Conservation (phyloP, 2,113 vertebrate species). For the Platysteira castanea region DNA sequence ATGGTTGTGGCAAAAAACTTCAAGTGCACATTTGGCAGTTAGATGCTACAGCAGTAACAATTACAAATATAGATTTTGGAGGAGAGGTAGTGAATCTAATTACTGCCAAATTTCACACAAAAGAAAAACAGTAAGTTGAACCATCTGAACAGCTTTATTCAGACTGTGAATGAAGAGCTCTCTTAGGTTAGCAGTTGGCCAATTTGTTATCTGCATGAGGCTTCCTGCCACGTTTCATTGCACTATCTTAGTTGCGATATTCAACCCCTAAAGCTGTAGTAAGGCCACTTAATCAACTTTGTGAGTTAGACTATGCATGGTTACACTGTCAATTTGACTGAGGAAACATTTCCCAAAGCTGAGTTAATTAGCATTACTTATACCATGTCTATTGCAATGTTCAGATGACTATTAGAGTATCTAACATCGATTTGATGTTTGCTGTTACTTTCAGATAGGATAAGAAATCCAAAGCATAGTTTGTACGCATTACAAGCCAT, state of each 20-base stretch:
- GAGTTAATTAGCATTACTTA: conserved; percentile 3
- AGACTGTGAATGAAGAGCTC: not conserved
- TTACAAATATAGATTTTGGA: not conserved
- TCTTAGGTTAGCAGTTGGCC: not conserved
- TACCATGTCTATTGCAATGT: not conserved
- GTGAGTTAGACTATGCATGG: not conserved
- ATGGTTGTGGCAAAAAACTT: not conserved
- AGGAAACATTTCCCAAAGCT: not conserved
- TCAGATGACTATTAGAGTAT: not conserved
- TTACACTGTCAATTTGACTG: not conserved
- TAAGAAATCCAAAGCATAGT: not conserved
- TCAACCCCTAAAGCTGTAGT: not conserved
- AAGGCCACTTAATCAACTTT: not conserved
- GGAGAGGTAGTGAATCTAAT: not conserved
- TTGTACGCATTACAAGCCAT: not conserved
- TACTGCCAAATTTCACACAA: not conserved
- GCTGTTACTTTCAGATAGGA: not conserved
- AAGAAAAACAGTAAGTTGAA: not conserved
- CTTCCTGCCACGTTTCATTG: not conserved
- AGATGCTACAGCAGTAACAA: not conserved
- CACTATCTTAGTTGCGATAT: not conserved
- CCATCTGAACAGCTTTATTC: not conserved
- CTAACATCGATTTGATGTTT: not conserved
- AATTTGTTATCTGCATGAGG: not conserved
- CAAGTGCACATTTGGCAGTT: not conserved